Conservation (phyloP, 1,140 invertebrate genomes). For the Macrotrachela quadricornifera region DNA sequence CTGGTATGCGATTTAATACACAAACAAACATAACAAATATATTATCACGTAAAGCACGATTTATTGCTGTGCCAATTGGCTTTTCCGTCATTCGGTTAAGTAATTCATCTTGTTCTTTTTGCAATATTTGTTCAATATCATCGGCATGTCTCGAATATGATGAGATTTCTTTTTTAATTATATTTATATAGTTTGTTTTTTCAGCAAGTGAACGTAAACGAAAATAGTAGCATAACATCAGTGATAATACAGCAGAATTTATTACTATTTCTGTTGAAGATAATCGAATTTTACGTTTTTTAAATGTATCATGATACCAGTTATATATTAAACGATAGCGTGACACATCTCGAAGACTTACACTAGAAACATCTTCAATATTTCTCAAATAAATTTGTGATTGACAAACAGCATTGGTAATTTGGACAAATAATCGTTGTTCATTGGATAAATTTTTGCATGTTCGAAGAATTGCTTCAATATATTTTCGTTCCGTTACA, state of each 20-base stretch:
- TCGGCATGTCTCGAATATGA: no score
- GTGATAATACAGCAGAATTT: no score
- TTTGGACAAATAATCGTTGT: no score
- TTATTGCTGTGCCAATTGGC: slow-evolving; percentile 11
- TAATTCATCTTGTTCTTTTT: no score
- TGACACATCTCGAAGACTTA: slow-evolving; percentile 15
- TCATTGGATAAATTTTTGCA: background rate
- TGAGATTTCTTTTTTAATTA: no score
- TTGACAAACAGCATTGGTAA: background rate
- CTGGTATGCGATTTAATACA: slow-evolving; percentile 12
- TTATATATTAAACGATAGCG: slow-evolving; percentile 11
- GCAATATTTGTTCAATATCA: no score
- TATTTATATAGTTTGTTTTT: no score
- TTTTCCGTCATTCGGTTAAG: background rate
- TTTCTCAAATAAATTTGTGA: slow-evolving; percentile 12
- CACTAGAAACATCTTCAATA: slow-evolving; percentile 9
- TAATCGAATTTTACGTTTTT: no score
- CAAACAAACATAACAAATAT: slow-evolving; percentile 14
- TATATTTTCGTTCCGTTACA: slow-evolving; percentile 12
- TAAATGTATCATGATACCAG: slow-evolving; percentile 3
- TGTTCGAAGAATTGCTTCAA: slow-evolving; percentile 10
- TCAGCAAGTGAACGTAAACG: no score
- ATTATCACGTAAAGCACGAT: slow-evolving; percentile 13
- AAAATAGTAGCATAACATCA: no score
- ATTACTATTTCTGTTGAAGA: no score